Evolutionary conservation across 2,888 invertebrate genomes (phyloP), one percentile per base, ranked within the genome.

Genomic region (Troilus luridus): DNA sequence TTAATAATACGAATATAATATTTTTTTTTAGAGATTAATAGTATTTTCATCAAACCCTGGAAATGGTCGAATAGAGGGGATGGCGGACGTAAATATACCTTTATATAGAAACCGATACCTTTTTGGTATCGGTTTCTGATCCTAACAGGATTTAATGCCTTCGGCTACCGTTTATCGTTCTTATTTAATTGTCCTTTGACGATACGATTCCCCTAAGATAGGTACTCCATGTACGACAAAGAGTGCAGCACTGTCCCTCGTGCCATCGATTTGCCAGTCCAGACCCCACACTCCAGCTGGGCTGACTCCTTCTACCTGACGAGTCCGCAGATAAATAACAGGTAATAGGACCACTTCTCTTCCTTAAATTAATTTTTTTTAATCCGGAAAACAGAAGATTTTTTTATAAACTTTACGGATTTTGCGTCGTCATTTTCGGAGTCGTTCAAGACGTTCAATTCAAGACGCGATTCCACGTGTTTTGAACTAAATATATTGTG

Each of bases 221-320:
- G 67, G 67, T 67, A 67, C 24, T 67, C 67, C n/a, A 41, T 11
- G 54, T 81, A 54, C 19, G 81, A 81, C 81, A 81, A 41, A 77
- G 81, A 81, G 81, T 54, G 81, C 81, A 81, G 81, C 81, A 81
- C 81, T 81, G 81, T 17, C 10, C 41, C 9, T 7, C 3, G 3
- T 41, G 81, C 81, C 81, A 81, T 81, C 81, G 81, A 81, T 81
- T 81, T 54, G 81, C 81, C 81, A 81, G 81, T 81, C 54, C 81
- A 81, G 81, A 56, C 54, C 54, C 81, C 19, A 81, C 81, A 54
- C 81, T 81, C 81, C 81, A 41, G 54, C 81, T 56, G 81, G 81
- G 54, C 21, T 41, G 81, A 56, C 54, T 81, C 81, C 54, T 41
- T 81, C 8, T 81, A 81, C 81, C 54, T 56, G 54, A 17, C 21